A percentile compares a stretch with the other conserved stretches of the same genome.
These are phyloP conservation scores for Triops cancriformis DNA, from an alignment of 1,140 invertebrate species.

Conservation along the genomic window DNA sequence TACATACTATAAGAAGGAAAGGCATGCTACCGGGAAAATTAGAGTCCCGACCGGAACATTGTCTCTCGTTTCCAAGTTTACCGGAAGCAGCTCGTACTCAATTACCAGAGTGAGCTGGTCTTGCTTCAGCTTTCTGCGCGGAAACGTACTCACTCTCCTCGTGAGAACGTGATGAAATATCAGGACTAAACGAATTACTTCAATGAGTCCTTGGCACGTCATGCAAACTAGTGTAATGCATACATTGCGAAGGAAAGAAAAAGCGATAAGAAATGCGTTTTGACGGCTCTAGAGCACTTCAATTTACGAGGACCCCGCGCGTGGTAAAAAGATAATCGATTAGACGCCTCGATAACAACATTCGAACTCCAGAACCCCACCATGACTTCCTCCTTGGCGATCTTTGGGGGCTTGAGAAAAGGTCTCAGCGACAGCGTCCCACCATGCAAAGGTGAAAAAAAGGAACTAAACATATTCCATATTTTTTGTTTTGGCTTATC, in stretches of 20 bases:
- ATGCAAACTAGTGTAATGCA: background rate
- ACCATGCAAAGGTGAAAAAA: background rate
- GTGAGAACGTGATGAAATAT: background rate
- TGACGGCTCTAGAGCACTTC: background rate
- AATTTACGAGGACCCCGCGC: slow-evolving; percentile 2
- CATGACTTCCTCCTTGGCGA: background rate
- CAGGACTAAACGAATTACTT: background rate
- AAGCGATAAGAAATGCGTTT: background rate
- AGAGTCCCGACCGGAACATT: no score
- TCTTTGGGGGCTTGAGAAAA: background rate
- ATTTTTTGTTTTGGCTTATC: background rate
- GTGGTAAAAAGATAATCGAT: background rate
- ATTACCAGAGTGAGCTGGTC: no score
- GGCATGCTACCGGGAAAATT: no score
- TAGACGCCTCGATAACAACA: background rate
- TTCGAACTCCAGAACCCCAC: background rate
- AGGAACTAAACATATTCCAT: background rate
- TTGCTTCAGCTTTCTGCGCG: no score
- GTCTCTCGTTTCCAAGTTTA: no score
- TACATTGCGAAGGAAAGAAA: background rate
- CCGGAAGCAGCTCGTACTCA: no score
- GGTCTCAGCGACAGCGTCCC: background rate
- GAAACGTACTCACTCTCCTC: no score
- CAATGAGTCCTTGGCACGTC: background rate
- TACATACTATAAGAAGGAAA: no score